phyloP scores from a whole-genome alignment of 2,888 invertebrate genomes.

The Seladonia tumulorum region DNA sequence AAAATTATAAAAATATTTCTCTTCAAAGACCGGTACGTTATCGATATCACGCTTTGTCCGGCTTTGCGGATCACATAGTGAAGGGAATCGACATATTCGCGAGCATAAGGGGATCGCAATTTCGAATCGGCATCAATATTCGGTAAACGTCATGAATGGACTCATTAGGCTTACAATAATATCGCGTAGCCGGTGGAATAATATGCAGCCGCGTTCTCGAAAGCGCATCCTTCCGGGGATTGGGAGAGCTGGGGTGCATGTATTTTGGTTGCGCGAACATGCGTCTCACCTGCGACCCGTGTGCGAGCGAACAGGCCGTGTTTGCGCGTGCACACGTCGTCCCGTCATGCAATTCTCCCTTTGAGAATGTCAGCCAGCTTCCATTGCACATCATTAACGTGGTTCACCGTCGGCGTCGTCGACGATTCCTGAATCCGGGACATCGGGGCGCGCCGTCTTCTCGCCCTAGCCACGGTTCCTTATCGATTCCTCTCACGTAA shows the following conservation, averaged over 20 bases:
- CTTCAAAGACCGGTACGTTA: too few relatives aligned
- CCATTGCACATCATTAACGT: conserved; percentile 57
- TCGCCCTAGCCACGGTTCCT: not conserved
- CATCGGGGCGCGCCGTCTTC: not conserved
- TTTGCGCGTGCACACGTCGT: conserved; percentile 14
- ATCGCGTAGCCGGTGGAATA: conserved; percentile 44
- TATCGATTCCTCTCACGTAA: not conserved
- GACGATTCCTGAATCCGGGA: conserved; percentile 37
- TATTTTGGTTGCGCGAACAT: conserved; percentile 46
- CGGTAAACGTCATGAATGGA: conserved; percentile 28
- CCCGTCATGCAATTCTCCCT: conserved; percentile 49
- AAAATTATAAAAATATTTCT: too few relatives aligned
- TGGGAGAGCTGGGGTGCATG: conserved; percentile 13
- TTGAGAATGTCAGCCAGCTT: conserved; percentile 48
- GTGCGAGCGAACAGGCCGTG: not conserved
- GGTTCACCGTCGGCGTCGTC: not conserved
- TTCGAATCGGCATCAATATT: not conserved
- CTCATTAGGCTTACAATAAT: conserved; percentile 53
- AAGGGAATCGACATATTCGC: not conserved
- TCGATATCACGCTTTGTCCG: not conserved
- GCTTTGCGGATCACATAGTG: not conserved
- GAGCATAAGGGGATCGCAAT: not conserved
- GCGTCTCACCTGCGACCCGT: conserved; percentile 20
- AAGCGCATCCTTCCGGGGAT: conserved; percentile 48
- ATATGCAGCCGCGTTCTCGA: conserved; percentile 29